phyloP scores from a whole-genome alignment of 1,140 invertebrate genomes.

The Drosophila gunungcola region DNA sequence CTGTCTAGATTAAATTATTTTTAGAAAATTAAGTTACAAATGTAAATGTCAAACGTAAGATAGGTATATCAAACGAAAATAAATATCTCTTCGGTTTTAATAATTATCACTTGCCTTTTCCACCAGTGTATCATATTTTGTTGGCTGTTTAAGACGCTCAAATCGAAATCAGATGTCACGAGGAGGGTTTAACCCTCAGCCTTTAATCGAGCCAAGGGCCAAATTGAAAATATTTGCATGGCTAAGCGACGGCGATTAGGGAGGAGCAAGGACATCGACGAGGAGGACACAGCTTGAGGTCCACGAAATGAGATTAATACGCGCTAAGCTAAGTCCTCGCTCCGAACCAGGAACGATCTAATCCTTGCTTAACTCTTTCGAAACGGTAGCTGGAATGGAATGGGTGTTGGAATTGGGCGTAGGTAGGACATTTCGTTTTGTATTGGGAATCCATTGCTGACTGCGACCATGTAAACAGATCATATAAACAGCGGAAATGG shows the following conservation, averaged over 20 bases:
- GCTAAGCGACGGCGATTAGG: constrained; percentile 75
- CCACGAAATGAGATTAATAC: constrained; percentile 78
- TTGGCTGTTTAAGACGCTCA: constrained; percentile 15
- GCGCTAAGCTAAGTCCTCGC: constrained; percentile 67
- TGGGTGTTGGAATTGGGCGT: constrained; percentile 28
- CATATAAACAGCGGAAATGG: constrained; percentile 78
- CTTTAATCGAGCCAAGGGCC: constrained; percentile 69
- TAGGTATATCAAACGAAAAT: no score
- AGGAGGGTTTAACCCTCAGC: constrained; percentile 39
- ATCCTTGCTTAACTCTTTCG: constrained; percentile 78
- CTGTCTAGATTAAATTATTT: no score
- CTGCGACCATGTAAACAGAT: constrained; percentile 67
- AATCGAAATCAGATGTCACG: constrained; percentile 66
- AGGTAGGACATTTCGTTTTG: constrained; percentile 50
- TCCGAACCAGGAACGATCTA: constrained; percentile 30
- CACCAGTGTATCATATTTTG: constrained; percentile 4
- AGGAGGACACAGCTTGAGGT: constrained; percentile 44
- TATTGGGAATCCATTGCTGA: constrained; percentile 58
- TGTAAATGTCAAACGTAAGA: no score
- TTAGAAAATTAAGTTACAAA: no score
- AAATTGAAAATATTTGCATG: constrained; percentile 76
- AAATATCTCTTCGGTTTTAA: not conserved
- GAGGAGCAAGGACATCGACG: constrained; percentile 4
- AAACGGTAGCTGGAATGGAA: constrained; percentile 38
- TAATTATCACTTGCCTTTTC: not conserved